phyloP scores from a whole-genome alignment of 2,113 vertebrate species.

The Heliornis fulica region DNA sequence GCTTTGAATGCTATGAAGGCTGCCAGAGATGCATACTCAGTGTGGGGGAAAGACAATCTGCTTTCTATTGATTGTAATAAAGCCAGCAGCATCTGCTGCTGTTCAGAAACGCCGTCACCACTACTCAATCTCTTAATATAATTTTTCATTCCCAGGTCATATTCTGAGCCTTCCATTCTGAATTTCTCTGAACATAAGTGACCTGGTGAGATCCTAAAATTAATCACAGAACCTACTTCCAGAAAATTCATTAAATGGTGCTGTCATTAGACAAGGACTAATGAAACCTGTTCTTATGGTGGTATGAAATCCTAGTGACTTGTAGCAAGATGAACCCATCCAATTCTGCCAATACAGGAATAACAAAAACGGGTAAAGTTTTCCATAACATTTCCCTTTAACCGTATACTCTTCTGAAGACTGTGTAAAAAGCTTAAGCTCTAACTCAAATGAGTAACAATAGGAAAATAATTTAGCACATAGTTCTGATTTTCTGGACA shows the following conservation, averaged over 20 bases:
- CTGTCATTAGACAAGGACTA: background rate
- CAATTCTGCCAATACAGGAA: background rate
- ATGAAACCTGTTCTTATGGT: background rate
- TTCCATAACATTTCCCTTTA: background rate
- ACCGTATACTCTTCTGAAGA: background rate
- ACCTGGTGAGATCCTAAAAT: rapidly evolving
- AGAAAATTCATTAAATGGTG: background rate
- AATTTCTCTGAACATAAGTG: background rate
- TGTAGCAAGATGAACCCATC: background rate
- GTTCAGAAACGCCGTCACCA: background rate
- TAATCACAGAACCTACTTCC: background rate
- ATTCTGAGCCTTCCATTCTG: background rate
- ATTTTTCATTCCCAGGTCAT: background rate
- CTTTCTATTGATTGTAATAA: conserved; percentile 25
- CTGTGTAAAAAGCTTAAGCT: background rate
- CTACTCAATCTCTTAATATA: background rate
- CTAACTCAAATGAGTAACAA: background rate
- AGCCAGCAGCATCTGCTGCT: conserved; percentile 28
- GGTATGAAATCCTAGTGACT: background rate
- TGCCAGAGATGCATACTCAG: background rate
- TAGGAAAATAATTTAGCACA: background rate
- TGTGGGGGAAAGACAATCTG: conserved; percentile 35
- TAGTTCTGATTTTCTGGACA: background rate
- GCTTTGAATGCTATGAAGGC: background rate
- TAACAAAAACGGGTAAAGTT: background rate